Evolutionary conservation across 2,888 invertebrate genomes (phyloP), one percentile per base, ranked within the genome.

Genomic region (Drosophila anceps): DNA sequence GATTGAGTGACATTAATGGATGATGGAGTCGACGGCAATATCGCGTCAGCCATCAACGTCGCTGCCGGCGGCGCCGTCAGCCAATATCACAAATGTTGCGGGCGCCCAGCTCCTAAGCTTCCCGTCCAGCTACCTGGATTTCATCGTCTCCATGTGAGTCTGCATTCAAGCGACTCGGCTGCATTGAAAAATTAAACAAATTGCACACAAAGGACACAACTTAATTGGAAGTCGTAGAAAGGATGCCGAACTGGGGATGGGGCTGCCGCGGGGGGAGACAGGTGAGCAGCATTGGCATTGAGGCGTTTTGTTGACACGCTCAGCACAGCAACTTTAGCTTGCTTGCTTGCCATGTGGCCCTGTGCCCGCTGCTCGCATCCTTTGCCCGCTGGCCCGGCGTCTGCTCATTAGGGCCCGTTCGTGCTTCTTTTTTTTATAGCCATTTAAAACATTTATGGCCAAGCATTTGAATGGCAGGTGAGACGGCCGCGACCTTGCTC

Each of bases 1-100:
- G 85, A 85, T 85, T 85, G 87, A 86, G 84, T 81, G 85, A 86
- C 85, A 86, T 86, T 88, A 85, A 85, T 85, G 89, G 89, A 85
- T 88, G 87, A 84, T 75, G 81, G 83, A 79, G 84, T 88, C 79
- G 79, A 48, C 76, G 63, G 50, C 67, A 51, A 48, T 62, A 37
- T 18, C 51, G 35, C 50, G 31, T 13, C 50, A 50, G 39, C 24
- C 57, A 55, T 51, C 73, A 60, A 50, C 77, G 46, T 31, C 58
- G 31, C 41, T 12, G 59, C 33, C 46, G 67, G 35, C 50, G 66
- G 29, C 62, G 53, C 13, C 41, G 27, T 51, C 39, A 43, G 35
- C 35, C 39, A 58, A 41, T 51, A 51, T 13, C 35, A 61, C 64
- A 54, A 67, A 64, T 60, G 39, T 33, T 50, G 18, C 15, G 43